Percentiles rank a stretch among this genome's conserved stretches.
Evolutionary conservation across 2,113 vertebrate species (phyloP).

Genomic region (Tauraco erythrolophus): DNA sequence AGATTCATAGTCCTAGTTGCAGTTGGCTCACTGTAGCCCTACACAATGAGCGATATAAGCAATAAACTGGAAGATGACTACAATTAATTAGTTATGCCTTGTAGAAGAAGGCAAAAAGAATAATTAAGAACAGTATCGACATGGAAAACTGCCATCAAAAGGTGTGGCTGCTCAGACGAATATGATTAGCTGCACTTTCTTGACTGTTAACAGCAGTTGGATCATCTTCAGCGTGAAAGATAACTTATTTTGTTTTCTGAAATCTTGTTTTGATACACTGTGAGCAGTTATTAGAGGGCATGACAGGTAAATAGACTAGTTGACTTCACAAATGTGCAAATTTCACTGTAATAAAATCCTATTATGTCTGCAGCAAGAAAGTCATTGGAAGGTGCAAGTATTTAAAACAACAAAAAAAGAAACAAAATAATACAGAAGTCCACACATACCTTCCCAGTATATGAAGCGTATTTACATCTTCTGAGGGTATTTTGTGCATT

Average conservation of each 20-base stretch:
- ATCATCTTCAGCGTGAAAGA: neutral
- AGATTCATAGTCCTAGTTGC: neutral
- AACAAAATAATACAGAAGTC: neutral
- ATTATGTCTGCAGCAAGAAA: neutral
- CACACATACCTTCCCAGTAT: neutral
- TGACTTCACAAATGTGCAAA: neutral
- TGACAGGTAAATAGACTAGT: neutral
- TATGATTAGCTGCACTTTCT: neutral
- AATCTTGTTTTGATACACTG: rapidly evolving
- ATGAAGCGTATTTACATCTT: neutral
- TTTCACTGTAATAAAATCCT: neutral
- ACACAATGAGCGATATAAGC: neutral
- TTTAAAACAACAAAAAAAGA: neutral
- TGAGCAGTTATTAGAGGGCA: neutral
- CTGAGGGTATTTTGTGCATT: neutral
- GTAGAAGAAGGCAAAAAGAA: neutral
- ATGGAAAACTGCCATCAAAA: neutral
- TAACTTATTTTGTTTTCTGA: neutral
- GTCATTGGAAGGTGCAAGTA: neutral
- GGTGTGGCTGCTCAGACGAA: neutral
- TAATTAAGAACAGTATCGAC: neutral
- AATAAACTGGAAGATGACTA: neutral
- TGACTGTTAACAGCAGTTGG: neutral
- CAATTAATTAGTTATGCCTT: neutral
- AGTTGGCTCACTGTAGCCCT: neutral